phyloP scores from a whole-genome alignment of 2,113 vertebrate species.

The Felis catus region DNA sequence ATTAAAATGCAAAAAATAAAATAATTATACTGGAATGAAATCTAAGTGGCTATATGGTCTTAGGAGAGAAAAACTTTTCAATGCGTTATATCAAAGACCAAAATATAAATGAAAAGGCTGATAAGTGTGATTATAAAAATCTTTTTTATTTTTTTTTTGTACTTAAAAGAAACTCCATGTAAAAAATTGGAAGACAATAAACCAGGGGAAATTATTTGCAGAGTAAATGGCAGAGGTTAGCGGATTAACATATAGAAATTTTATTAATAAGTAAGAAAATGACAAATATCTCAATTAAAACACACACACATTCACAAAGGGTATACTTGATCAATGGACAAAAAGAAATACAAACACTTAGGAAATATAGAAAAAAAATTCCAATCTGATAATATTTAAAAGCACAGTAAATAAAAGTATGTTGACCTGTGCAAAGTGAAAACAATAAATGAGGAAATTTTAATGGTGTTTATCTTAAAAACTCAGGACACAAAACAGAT shows the following conservation, averaged over 20 bases:
- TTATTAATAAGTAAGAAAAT: constrained; percentile 7
- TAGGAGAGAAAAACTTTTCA: constrained; percentile 26
- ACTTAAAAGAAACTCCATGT: neutral
- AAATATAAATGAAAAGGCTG: constrained; percentile 19
- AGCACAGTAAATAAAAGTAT: neutral
- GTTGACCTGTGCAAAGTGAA: neutral
- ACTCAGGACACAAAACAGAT: neutral
- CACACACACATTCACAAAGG: neutral
- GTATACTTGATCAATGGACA: neutral
- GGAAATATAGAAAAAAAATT: neutral
- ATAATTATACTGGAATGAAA: constrained; percentile 10
- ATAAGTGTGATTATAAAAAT: neutral
- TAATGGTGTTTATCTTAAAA: constrained; percentile 27
- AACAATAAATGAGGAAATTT: constrained; percentile 3
- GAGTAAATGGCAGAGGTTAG: neutral
- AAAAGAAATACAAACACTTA: constrained; percentile 4
- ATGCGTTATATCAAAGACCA: neutral
- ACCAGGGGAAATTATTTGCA: neutral
- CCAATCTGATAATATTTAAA: constrained; percentile 13
- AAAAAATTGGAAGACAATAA: neutral
- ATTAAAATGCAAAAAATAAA: constrained; percentile 10
- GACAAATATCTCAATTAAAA: neutral
- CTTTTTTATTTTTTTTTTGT: neutral
- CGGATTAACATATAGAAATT: neutral
- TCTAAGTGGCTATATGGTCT: neutral